These are phyloP conservation scores for Allacma fusca DNA, from an alignment of 2,888 invertebrate species.

Conservation along the genomic window DNA sequence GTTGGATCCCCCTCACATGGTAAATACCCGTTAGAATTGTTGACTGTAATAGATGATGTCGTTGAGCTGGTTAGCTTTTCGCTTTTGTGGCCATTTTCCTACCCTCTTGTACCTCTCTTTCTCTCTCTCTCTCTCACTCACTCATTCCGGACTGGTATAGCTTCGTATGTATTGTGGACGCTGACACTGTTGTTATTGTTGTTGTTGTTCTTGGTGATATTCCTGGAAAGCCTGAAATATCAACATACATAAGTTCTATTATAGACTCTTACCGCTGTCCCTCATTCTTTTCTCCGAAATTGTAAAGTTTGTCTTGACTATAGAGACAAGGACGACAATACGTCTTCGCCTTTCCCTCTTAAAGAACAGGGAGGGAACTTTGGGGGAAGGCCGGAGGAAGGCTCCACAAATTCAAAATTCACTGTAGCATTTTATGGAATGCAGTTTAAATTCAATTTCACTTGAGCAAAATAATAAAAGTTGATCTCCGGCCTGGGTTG, in stretches of 20 bases:
- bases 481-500: conserved; percentile 27
- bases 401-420: background rate
- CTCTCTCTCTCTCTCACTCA: background rate
- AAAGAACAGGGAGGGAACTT: too few relatives aligned
- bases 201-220: too few relatives aligned
- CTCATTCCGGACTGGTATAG: too few relatives aligned
- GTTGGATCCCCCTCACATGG: conserved; percentile 19
- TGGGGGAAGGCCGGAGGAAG: too few relatives aligned
- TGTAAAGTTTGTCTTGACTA: background rate
- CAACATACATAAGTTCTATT: too few relatives aligned
- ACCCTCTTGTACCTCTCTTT: too few relatives aligned
- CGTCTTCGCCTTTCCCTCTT: too few relatives aligned
- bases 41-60: conserved; percentile 19
- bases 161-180: too few relatives aligned
- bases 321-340: background rate
- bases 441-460: conserved; percentile 36
- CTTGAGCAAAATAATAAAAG: conserved; percentile 39
- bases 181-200: too few relatives aligned
- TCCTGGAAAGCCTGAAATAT: too few relatives aligned
- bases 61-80: conserved; percentile 10
- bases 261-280: background rate
- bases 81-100: conserved; percentile 5
- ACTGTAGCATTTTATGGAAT: conserved; percentile 29
- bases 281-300: background rate
- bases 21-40: conserved; percentile 23